phyloP scores from a whole-genome alignment of 2,888 invertebrate species.

The Magallana nippona region DNA sequence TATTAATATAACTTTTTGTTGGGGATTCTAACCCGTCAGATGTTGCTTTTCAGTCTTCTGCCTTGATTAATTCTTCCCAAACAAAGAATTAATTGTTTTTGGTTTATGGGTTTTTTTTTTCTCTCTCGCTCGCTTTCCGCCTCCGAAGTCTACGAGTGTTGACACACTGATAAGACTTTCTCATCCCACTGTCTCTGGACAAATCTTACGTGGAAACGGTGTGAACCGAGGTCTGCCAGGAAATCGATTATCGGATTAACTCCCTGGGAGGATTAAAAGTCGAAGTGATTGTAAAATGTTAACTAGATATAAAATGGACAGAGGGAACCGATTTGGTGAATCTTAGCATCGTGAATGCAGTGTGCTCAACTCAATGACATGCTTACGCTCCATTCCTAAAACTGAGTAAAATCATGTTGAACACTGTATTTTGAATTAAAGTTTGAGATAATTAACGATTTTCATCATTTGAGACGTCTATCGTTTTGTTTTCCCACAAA shows the following conservation, averaged over 20 bases:
- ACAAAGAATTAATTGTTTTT: background rate
- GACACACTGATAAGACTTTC: slow-evolving; percentile 18
- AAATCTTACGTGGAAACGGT: background rate
- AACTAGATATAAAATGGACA: background rate
- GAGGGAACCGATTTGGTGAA: background rate
- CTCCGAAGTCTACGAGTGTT: background rate
- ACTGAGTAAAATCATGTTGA: too few species aligned
- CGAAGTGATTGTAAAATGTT: slow-evolving; percentile 27
- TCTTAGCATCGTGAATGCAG: too few species aligned
- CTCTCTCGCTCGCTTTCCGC: background rate
- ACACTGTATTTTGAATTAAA: too few species aligned
- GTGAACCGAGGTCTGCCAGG: background rate
- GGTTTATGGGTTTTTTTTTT: background rate
- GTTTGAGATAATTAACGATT: too few species aligned
- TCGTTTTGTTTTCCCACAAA: too few species aligned
- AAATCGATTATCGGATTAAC: slow-evolving; percentile 26
- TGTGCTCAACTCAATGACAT: too few species aligned
- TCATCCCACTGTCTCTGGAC: background rate
- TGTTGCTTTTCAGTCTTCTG: too few species aligned
- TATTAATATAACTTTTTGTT: too few species aligned
- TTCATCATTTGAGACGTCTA: too few species aligned
- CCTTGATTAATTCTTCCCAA: too few species aligned
- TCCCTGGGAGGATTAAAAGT: slow-evolving; percentile 27
- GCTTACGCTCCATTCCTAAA: too few species aligned
- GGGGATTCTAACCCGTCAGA: too few species aligned